Conservation (phyloP, 2,797 vertebrate species). For the Acrossocheilus wenchowensis region DNA sequence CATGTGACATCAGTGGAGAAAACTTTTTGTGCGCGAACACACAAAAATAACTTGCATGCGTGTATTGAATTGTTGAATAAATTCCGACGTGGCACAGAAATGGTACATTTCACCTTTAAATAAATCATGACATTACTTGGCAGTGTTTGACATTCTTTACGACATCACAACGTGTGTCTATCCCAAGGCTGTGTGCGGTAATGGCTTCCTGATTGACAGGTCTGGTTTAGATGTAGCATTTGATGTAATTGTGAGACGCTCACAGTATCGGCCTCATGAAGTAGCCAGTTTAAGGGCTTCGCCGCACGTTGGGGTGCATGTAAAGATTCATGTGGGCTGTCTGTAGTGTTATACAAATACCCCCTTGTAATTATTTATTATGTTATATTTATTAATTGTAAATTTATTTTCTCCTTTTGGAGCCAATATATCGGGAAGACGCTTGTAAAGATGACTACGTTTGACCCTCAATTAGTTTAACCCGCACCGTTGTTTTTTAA, state of each 20-base stretch:
- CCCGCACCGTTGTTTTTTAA: background rate
- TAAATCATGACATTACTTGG: background rate
- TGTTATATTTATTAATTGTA: conserved; percentile 60
- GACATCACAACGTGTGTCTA: conserved; percentile 44
- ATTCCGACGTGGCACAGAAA: background rate
- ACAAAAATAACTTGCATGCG: background rate
- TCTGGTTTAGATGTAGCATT: conserved; percentile 60
- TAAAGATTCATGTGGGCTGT: conserved; percentile 52
- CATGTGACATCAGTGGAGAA: background rate
- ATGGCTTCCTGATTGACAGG: conserved; percentile 37
- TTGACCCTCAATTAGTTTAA: conserved; percentile 41
- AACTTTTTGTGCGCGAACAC: background rate
- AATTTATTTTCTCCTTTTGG: conserved; percentile 56
- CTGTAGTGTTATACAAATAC: conserved; percentile 53
- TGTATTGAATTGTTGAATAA: background rate
- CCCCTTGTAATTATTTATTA: conserved; percentile 59
- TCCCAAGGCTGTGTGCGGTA: conserved; percentile 17
- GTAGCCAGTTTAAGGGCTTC: conserved; percentile 59
- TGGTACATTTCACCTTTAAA: background rate
- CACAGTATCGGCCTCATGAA: conserved; percentile 53
- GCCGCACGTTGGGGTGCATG: conserved; percentile 47
- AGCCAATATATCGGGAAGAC: conserved; percentile 42
- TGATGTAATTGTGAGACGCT: conserved; percentile 53
- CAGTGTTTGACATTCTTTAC: conserved; percentile 32
- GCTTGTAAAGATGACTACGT: conserved; percentile 64